Percentiles rank a stretch among this genome's conserved stretches.
phyloP scores from a whole-genome alignment of 2,113 vertebrate genomes.

The Hemiprocne comata region DNA sequence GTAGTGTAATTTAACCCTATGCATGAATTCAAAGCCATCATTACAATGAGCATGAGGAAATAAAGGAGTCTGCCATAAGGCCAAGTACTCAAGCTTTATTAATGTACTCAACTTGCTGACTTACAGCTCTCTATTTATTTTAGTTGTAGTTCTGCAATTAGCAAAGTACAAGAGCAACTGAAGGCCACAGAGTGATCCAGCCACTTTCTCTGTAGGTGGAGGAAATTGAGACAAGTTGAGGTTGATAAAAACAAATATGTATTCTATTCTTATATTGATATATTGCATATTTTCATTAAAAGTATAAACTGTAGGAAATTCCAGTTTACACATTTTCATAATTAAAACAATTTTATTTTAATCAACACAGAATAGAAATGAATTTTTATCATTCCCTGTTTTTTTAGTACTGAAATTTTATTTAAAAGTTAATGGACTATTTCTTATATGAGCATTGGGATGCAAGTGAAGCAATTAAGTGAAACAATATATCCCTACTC shows the following conservation, averaged over 20 bases:
- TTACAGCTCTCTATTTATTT: slow-evolving; percentile 63
- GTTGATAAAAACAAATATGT: not conserved
- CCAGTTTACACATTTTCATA: not conserved
- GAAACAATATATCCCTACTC: not conserved
- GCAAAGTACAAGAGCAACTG: slow-evolving; percentile 48
- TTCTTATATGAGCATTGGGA: not conserved
- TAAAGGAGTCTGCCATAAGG: slow-evolving; percentile 41
- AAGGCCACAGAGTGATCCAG: slow-evolving; percentile 40
- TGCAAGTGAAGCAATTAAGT: not conserved
- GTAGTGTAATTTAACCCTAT: slow-evolving; percentile 67
- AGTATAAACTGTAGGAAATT: not conserved
- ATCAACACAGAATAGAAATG: not conserved
- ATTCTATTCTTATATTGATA: not conserved
- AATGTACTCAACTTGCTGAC: slow-evolving; percentile 65
- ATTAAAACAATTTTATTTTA: not conserved
- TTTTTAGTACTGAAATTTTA: not conserved
- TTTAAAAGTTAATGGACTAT: not conserved
- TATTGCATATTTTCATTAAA: not conserved
- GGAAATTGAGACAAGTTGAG: not conserved
- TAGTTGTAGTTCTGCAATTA: slow-evolving; percentile 65
- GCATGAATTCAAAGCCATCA: slow-evolving; percentile 47
- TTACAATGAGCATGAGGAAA: slow-evolving; percentile 41
- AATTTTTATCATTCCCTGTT: not conserved
- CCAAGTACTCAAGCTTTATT: slow-evolving; percentile 63
- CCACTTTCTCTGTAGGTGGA: not conserved